These are phyloP conservation scores for Herpetotheres cachinnans DNA, from an alignment of 2,113 vertebrate genomes.

Conservation along the genomic window DNA sequence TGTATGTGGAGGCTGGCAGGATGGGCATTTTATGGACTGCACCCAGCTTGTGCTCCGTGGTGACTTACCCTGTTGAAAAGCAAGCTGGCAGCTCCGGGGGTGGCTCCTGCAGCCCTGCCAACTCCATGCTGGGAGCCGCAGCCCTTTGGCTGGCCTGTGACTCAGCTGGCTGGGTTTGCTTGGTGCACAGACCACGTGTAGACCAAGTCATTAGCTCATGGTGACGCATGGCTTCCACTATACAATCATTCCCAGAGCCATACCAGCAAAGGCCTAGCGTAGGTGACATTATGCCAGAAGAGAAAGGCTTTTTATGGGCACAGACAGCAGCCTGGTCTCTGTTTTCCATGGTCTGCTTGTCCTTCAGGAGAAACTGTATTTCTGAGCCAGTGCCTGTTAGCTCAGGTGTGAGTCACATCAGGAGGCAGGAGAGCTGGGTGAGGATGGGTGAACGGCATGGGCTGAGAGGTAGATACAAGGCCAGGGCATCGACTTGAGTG, in stretches of 20 bases:
- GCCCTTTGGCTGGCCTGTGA: background rate
- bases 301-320: background rate
- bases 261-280: background rate
- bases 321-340: background rate
- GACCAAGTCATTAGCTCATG: background rate
- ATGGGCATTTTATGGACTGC: background rate
- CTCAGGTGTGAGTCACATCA: background rate
- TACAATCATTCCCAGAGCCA: background rate
- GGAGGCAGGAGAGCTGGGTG: background rate
- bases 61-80: background rate
- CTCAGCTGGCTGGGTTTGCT: background rate
- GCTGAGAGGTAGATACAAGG: background rate
- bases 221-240: background rate
- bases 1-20: background rate
- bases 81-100: background rate
- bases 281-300: background rate
- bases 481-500: background rate
- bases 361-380: background rate
- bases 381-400: background rate
- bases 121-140: background rate
- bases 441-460: background rate
- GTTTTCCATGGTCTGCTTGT: background rate
- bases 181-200: accelerated
- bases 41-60: background rate
- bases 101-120: background rate